These are phyloP conservation scores for Megaceryle alcyon DNA, from an alignment of 2,797 vertebrate species.

Conservation along the genomic window DNA sequence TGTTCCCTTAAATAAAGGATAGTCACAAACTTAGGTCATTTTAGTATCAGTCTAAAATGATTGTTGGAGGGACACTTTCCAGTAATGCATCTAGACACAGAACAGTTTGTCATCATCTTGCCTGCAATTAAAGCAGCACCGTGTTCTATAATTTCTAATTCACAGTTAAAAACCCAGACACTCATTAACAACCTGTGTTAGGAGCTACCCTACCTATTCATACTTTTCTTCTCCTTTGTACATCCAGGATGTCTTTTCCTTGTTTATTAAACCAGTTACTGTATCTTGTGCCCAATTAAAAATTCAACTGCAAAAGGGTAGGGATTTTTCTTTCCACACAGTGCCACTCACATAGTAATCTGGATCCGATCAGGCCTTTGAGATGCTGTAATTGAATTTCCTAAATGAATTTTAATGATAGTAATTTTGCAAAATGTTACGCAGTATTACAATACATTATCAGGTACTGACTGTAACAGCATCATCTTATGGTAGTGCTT, in stretches of 20 bases:
- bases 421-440: not conserved
- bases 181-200: not conserved
- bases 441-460: not conserved
- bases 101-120: not conserved
- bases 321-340: not conserved
- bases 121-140: not conserved
- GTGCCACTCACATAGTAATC: not conserved
- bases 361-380: not conserved
- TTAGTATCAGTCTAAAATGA: not conserved
- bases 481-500: not conserved
- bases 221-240: not conserved
- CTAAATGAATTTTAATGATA: not conserved
- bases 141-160: not conserved
- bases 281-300: not conserved
- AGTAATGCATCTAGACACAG: not conserved
- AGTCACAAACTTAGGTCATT: not conserved
- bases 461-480: not conserved
- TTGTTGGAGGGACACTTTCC: not conserved
- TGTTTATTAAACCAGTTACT: not conserved
- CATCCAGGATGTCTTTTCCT: not conserved
- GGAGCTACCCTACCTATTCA: not conserved
- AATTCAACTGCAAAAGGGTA: not conserved
- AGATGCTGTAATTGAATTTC: not conserved
- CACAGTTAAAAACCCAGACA: not conserved
- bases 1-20: not conserved